phyloP scores from a whole-genome alignment of 2,797 vertebrate species.

The Todus mexicanus region DNA sequence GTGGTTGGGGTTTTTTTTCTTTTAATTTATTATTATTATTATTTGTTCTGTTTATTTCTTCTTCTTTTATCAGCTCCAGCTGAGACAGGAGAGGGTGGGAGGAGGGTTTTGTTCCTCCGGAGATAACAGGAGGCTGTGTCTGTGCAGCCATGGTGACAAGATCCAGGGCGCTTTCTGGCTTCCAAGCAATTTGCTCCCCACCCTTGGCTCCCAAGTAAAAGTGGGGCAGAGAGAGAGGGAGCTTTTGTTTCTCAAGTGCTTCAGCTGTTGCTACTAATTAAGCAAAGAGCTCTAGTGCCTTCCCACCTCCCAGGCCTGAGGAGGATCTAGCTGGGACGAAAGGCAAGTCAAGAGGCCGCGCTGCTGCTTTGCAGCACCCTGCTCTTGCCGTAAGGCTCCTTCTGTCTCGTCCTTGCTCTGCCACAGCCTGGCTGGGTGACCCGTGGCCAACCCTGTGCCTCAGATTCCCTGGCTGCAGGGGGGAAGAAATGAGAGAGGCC shows the following conservation, averaged over 20 bases:
- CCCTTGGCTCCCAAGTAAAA: constrained; percentile 39
- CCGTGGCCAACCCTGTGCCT: neutral
- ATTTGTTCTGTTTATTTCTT: constrained; percentile 45
- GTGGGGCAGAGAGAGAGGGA: constrained; percentile 51
- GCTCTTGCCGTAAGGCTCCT: neutral
- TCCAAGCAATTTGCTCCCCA: constrained; percentile 59
- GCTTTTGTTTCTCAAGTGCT: constrained; percentile 67
- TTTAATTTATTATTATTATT: neutral
- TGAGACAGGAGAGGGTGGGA: constrained; percentile 51
- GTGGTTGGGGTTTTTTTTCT: neutral
- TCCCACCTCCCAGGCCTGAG: neutral
- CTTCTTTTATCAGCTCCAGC: constrained; percentile 54
- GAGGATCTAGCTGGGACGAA: neutral
- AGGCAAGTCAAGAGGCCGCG: neutral
- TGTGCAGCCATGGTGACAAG: constrained; percentile 68
- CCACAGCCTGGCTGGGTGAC: neutral
- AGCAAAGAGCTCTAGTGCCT: constrained; percentile 1
- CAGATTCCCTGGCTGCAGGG: constrained; percentile 5
- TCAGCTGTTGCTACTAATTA: constrained; percentile 64
- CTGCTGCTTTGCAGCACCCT: neutral
- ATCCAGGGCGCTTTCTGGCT: constrained; percentile 57
- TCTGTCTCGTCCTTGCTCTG: neutral
- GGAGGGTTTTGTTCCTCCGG: constrained; percentile 59
- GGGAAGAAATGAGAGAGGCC: neutral
- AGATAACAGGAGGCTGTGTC: constrained; percentile 62